These are phyloP conservation scores for Tachysurus fulvidraco DNA, from an alignment of 2,113 vertebrate genomes.

Conservation along the genomic window DNA sequence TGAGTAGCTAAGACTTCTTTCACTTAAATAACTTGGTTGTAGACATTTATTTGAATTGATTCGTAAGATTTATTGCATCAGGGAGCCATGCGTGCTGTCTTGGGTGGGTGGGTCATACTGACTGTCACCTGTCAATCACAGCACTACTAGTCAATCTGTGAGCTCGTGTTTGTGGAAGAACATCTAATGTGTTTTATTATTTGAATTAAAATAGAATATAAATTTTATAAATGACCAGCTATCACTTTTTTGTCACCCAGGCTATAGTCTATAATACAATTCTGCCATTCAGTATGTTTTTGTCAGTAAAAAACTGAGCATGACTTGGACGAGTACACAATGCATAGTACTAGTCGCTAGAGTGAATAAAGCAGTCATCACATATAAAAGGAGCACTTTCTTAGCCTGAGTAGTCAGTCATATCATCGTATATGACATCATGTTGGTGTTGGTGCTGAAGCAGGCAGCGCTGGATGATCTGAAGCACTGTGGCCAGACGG, in stretches of 20 bases:
- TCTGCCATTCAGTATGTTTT: not conserved
- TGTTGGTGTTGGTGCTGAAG: constrained; percentile 40
- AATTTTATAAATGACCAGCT: not conserved
- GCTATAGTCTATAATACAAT: not conserved
- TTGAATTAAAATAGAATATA: not conserved
- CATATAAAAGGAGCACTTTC: not conserved
- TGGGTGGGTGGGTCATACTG: not conserved
- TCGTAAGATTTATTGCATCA: too few relatives aligned
- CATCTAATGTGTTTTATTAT: not conserved
- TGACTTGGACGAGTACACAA: not conserved
- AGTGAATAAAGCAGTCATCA: not conserved
- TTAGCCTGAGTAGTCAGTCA: constrained; percentile 4
- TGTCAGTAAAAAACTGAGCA: not conserved
- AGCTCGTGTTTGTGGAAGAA: not conserved
- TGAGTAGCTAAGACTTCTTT: not conserved
- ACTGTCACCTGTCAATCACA: not conserved
- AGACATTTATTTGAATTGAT: not conserved
- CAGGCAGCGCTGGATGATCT: constrained; percentile 56
- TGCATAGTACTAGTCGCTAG: not conserved
- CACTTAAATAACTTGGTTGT: not conserved
- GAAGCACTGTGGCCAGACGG: constrained; percentile 66
- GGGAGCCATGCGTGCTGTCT: not conserved
- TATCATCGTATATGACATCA: constrained; percentile 66
- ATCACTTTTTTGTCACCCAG: not conserved
- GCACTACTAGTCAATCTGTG: not conserved